Evolutionary conservation across 2,888 invertebrate genomes (phyloP), one percentile per base, ranked within the genome.

Genomic region (Cantharis nigra): DNA sequence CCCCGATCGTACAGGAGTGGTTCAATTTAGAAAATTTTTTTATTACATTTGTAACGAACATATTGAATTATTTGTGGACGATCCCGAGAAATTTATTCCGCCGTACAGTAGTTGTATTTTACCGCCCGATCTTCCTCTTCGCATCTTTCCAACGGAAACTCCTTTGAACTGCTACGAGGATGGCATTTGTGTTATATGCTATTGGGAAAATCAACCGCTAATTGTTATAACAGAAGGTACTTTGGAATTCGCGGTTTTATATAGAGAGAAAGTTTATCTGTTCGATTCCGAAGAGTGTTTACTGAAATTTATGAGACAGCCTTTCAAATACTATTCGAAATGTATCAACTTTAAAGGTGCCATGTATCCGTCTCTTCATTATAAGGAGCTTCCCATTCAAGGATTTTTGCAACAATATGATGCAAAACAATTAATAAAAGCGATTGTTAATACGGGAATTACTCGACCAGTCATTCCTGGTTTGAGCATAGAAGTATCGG

Each of bases 21-120:
- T 93, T 1, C 91, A 92, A 79, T 93, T 89, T 83, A 86, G 88
- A 78, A 86, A 89, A 30, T 83, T 86, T 70, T 92, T 90, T 85
- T 93, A 92, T 83, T 94, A 93, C 92, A 83, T 92, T 69, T 94
- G 94, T 82, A 72, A 85, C 0, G 85, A 89, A 20, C 93, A 94
- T 81, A 85, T 90, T 13, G 83, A 89, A 33, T 82, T 85, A 49
- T 92, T 92, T 78, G 79, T 90, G 18, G 83, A 86, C 28, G 78
- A 88, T 79, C 91, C 92, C 0, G 83, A 87, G 7, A 78, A 76
- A 14, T 90, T 88, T 84, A 85, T 92, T 16, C 86, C 87, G 0
- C 87, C 89, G 0, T 83, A 84, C 69, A 86, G 86, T 63, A 80
- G 79, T 0, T 78, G 79, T 78, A 33, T 78, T 0, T 85, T 92